These are phyloP conservation scores for Aporophyla nigra DNA, from an alignment of 2,888 invertebrate genomes.

Conservation along the genomic window DNA sequence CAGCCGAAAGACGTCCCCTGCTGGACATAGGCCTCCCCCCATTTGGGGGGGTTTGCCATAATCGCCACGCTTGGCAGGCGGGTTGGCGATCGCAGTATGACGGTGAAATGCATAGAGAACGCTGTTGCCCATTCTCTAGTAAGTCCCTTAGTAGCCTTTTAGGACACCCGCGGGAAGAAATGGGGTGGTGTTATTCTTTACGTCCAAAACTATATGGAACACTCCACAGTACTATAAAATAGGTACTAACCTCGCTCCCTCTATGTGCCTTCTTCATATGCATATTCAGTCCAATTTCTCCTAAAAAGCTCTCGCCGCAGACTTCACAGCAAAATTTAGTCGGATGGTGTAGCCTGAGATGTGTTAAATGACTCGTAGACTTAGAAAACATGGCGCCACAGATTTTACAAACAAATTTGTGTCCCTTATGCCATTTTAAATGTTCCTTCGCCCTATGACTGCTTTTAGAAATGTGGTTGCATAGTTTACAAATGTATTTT, in stretches of 20 bases:
- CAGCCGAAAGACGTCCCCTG: no score
- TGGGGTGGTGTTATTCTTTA: no score
- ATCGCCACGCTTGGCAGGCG: no score
- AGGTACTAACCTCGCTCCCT: constrained; percentile 62
- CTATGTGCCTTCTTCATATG: constrained; percentile 80
- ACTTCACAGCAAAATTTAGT: constrained; percentile 75
- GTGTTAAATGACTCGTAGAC: constrained; percentile 81
- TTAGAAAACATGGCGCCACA: constrained; percentile 79
- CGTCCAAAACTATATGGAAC: no score
- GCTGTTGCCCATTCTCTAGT: no score
- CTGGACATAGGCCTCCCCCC: no score
- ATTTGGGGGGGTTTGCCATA: no score
- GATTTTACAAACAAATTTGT: constrained; percentile 75
- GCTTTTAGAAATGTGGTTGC: constrained; percentile 74
- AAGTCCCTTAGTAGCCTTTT: no score
- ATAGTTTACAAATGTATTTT: constrained; percentile 78
- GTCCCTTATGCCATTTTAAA: constrained; percentile 80
- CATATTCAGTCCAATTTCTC: constrained; percentile 77
- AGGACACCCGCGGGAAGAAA: no score
- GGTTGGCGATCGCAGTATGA: no score
- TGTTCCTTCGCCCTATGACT: constrained; percentile 82
- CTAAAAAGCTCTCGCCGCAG: constrained; percentile 82
- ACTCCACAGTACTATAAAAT: no score
- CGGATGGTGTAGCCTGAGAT: constrained; percentile 80
- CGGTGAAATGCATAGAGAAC: no score